Evolutionary conservation across 2,888 invertebrate genomes (phyloP).

Genomic region (Cactoblastis cactorum): DNA sequence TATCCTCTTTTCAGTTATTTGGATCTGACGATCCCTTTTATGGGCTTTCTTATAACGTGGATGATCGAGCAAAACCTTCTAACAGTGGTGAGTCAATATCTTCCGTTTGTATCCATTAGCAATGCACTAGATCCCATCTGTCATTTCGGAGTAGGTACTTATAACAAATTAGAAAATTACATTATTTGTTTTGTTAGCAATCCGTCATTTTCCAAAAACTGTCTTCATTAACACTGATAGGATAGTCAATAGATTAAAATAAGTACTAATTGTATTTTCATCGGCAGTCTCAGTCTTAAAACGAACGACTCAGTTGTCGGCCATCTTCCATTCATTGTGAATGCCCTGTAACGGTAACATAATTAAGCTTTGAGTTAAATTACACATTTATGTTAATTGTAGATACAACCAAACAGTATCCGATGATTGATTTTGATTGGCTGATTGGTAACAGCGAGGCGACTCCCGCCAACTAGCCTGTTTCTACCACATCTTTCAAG

Average conservation of each 20-base stretch:
- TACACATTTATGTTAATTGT: conserved; percentile 74
- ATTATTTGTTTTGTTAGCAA: not conserved
- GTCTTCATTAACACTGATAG: not conserved
- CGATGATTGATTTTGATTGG: conserved; percentile 80
- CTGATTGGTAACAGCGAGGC: conserved; percentile 72
- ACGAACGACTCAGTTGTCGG: not conserved
- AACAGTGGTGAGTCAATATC: conserved; percentile 57
- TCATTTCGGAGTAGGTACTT: too few relatives aligned
- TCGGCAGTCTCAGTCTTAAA: not conserved
- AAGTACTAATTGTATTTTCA: not conserved
- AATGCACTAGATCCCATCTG: not conserved
- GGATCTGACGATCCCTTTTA: conserved; percentile 75
- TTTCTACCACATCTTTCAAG: conserved; percentile 54
- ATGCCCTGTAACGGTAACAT: conserved; percentile 1
- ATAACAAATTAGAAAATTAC: not conserved
- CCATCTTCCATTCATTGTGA: not conserved
- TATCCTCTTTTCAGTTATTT: conserved; percentile 54
- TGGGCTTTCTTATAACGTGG: conserved; percentile 63
- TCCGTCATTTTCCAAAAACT: not conserved
- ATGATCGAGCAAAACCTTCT: conserved; percentile 53
- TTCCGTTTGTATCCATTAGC: not conserved
- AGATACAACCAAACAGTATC: conserved; percentile 78
- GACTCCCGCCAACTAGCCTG: conserved; percentile 60
- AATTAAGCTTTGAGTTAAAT: conserved; percentile 37
- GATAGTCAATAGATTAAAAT: not conserved